Base-by-base conservation (phyloP, 2,797 vertebrate genomes). In the Hyperoplus lanceolatus region DNA sequence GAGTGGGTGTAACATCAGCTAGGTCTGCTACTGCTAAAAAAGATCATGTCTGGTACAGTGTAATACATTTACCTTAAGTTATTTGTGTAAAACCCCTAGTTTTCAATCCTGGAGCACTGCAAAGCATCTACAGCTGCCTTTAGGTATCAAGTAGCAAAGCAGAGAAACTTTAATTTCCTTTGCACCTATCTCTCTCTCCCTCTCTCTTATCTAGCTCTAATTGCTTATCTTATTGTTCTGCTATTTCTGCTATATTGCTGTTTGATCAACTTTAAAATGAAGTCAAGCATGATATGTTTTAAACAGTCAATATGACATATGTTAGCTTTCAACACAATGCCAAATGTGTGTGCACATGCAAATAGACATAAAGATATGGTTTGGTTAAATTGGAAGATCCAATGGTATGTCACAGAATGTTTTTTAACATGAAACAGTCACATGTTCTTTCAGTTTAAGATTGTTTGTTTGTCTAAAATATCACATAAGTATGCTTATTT, bases 71-170 rank as follows among this genome's bases (percentile, higher is more conserved):
- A 85, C 77, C 65, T 57, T 29, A 70, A 85, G 89, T 77, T 89
- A 76, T 79, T 84, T 84, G 68, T 86, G 80, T 79, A 87, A 93
- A 92, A 92, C 71, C 5, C 86, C 54, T 73, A 91, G 87, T 53
- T 82, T 84, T 94, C 86, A 93, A 90, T 77, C 78, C 89, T 73
- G 90, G 83, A 90, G 86, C 86, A 87, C 83, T 82, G 92, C 95
- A 93, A 95, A 93, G 90, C 87, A 95, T 93, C 90, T 93, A 89
- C 95, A 97, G 95, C 94, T 97, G 96, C 92, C 95, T 86, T 88
- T 88, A 91, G 91, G 88, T 92, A 93, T 95, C 93, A 91, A 93
- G 93, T 91, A 75, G 71, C 79, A 90, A 88, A 71, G 62, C 0
- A 55, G 65, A 48, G 36, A 67, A 43, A 18, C 59, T 72, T n/a